phyloP scores from a whole-genome alignment of 2,888 invertebrate genomes.

The Didymodactylos carnosus region DNA sequence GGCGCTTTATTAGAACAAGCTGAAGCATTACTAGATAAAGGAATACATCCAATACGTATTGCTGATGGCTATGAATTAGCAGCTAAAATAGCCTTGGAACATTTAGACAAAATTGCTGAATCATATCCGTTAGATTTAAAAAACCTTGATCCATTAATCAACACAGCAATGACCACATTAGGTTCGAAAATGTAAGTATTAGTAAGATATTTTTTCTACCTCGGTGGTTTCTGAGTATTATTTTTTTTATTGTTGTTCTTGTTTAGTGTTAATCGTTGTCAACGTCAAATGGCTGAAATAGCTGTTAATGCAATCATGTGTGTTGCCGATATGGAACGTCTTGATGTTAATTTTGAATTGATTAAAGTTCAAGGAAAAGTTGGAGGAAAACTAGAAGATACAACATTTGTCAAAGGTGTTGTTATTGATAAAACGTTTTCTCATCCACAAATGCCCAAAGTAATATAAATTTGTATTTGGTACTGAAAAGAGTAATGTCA shows the following conservation, averaged over 20 bases:
- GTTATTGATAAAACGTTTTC: slow-evolving; percentile 98
- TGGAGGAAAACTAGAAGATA: slow-evolving; percentile 88
- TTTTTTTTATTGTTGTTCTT: no score
- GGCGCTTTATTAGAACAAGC: slow-evolving; percentile 87
- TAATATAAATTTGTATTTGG: neutral
- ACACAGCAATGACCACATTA: slow-evolving; percentile 89
- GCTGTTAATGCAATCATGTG: slow-evolving; percentile 88
- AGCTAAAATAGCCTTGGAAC: slow-evolving; percentile 61
- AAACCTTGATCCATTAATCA: slow-evolving; percentile 54
- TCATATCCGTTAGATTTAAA: slow-evolving; percentile 53
- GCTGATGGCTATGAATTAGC: slow-evolving; percentile 97
- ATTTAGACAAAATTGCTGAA: slow-evolving; percentile 68
- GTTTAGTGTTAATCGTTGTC: slow-evolving; percentile 70
- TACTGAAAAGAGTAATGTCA: neutral
- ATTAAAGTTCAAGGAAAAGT: slow-evolving; percentile 95
- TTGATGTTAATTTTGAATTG: slow-evolving; percentile 93
- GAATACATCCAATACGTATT: slow-evolving; percentile 92
- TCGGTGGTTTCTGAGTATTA: no score
- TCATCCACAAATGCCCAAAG: slow-evolving; percentile 95
- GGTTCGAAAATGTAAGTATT: slow-evolving; percentile 69
- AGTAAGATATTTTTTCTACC: neutral
- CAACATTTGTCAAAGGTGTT: slow-evolving; percentile 81
- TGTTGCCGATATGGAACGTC: slow-evolving; percentile 74
- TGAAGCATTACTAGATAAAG: slow-evolving; percentile 68
- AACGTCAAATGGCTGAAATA: slow-evolving; percentile 90